phyloP scores from a whole-genome alignment of 2,888 invertebrate genomes.

The Parelbella ahira region DNA sequence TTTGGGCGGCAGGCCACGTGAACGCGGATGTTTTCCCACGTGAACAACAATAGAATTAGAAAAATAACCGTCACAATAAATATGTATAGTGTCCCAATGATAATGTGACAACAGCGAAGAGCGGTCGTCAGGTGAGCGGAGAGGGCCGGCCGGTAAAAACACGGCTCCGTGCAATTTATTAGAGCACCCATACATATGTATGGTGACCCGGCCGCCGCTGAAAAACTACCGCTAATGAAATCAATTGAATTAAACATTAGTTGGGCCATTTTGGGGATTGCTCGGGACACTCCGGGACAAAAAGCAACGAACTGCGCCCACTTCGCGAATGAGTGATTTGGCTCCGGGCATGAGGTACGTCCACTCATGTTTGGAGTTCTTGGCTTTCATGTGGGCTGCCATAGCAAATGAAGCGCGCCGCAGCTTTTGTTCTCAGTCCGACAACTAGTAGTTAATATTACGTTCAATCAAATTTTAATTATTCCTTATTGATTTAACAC shows the following conservation, averaged over 20 bases:
- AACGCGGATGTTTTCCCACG: too few species aligned
- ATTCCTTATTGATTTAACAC: too few species aligned
- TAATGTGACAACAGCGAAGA: constrained; percentile 5
- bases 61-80: constrained; percentile 1
- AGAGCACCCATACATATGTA: constrained; percentile 68
- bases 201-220: constrained; percentile 47
- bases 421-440: too few species aligned
- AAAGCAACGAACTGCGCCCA: constrained; percentile 33
- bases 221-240: constrained; percentile 68
- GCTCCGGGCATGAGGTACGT: not conserved
- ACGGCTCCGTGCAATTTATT: constrained; percentile 53
- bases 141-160: constrained; percentile 30
- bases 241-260: constrained; percentile 74
- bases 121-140: constrained; percentile 12
- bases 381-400: too few species aligned
- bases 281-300: constrained; percentile 38
- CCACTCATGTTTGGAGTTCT: too few species aligned
- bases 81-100: not conserved
- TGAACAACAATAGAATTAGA: too few species aligned
- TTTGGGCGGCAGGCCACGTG: too few species aligned
- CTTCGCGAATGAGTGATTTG: constrained; percentile 17
- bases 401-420: too few species aligned
- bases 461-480: too few species aligned
- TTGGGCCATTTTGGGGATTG: constrained; percentile 58
- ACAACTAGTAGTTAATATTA: too few species aligned